phyloP scores from a whole-genome alignment of 1,140 invertebrate species.

The Bombus polaris region DNA sequence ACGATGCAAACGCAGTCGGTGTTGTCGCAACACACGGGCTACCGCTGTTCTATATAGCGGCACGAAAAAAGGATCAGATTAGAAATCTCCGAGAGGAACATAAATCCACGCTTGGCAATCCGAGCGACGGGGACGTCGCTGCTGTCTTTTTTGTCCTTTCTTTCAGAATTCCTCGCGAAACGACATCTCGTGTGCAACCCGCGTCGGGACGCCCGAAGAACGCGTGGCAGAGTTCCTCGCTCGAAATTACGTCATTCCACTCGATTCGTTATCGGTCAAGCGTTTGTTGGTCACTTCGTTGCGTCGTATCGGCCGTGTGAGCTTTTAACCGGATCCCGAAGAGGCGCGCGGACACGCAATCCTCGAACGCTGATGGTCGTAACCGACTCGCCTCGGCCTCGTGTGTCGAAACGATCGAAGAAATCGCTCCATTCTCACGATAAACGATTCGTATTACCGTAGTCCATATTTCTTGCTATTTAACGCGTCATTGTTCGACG shows the following conservation, averaged over 20 bases:
- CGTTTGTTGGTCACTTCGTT: background rate
- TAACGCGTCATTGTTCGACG: background rate
- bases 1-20: conserved; percentile 43
- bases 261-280: conserved; percentile 31
- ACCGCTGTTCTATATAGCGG: conserved; percentile 33
- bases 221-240: background rate
- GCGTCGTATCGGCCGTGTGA: background rate
- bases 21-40: conserved; percentile 21
- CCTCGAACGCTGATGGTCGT: background rate
- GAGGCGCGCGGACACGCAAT: background rate
- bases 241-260: conserved; percentile 23
- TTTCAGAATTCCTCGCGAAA: too few species aligned
- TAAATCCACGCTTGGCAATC: conserved; percentile 42
- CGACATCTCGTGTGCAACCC: too few species aligned
- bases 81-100: conserved; percentile 30
- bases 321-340: background rate
- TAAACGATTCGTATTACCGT: background rate
- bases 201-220: background rate
- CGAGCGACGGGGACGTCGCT: background rate
- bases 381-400: background rate
- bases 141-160: conserved; percentile 9
- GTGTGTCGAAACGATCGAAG: conserved; percentile 17
- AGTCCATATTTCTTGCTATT: background rate
- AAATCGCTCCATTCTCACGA: background rate
- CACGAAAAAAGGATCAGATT: conserved; percentile 41